Percentiles rank a stretch among this genome's conserved stretches.
phyloP scores from a whole-genome alignment of 2,113 vertebrate genomes.

The Ranitomeya variabilis region DNA sequence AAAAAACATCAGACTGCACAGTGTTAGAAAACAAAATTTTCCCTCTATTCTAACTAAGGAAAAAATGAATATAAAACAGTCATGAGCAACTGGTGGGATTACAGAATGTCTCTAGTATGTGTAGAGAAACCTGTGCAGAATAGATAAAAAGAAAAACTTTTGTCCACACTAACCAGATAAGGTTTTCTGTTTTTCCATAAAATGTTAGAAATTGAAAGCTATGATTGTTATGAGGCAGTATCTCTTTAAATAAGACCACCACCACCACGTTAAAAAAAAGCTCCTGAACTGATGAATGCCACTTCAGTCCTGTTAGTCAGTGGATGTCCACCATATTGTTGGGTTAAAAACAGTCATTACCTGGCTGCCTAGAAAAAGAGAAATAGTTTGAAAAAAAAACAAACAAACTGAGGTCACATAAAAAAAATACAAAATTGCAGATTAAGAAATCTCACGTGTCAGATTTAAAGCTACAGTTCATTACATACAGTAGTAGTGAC shows the following conservation, averaged over 20 bases:
- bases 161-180: background rate
- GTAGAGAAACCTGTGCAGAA: background rate
- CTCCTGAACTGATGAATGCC: background rate
- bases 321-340: background rate
- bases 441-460: background rate
- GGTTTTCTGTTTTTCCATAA: background rate
- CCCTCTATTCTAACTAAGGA: background rate
- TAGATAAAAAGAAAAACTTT: background rate
- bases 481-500: background rate
- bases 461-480: conserved; percentile 16
- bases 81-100: background rate
- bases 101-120: background rate
- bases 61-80: conserved; percentile 61
- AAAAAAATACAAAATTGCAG: background rate
- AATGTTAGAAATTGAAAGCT: background rate
- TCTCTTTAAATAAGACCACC: background rate
- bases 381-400: background rate
- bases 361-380: background rate
- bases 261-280: background rate
- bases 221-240: background rate
- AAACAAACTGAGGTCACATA: background rate
- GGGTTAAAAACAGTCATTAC: background rate
- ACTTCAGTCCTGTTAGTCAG: background rate
- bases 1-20: conserved; percentile 68
- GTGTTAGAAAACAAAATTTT: conserved; percentile 66